Evolutionary conservation across 2,888 invertebrate species (phyloP), one percentile per base, ranked within the genome.

Genomic region (Leptinotarsa tumamoca): DNA sequence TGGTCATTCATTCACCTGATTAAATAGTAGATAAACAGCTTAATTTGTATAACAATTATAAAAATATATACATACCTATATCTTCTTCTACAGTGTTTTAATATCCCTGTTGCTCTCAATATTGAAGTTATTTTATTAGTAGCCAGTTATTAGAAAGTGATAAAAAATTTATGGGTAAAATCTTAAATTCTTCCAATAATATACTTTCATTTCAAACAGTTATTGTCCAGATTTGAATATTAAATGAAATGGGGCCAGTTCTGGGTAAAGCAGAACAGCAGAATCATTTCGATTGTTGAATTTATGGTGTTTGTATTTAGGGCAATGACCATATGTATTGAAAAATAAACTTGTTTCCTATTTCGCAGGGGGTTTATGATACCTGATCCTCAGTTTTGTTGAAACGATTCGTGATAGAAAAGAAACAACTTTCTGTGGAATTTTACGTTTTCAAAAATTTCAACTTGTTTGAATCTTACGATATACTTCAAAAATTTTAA

Each of bases 211-310:
- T 18, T 54, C 54, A 18, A 54, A 0, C 14, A 54, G 54, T 54
- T 54, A 10, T 54, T 54, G 18, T 54, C 18, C 58, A 58, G 23
- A 58, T 58, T 58, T 21, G 21, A 58, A 58, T 58, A 23, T 58
- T 21, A 23, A 58, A 1, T 58, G 58, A 23, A 58, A 23, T 58
- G 21, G 58, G 58, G 23, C 58, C 23, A 27, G 58, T 21, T 58
- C 23, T 58, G 58, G 58, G 21, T 58, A 15, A 58, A 13, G 58
- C 27, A 58, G 23, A 58, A 58, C 15, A 58, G 17, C 52, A n/a
- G 52, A 52, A 17, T 52, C 17, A n/a, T n/a, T 15, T 52, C n/a
- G 58, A 21, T 23, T 58, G 58, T 23, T 23, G 58, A 23, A 58
- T 18, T 4, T 18, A 18, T 14, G 18, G 18, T 23, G 21, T 27